These are phyloP conservation scores for Trichomalopsis sarcophagae DNA, from an alignment of 1,140 invertebrate genomes.

Conservation along the genomic window DNA sequence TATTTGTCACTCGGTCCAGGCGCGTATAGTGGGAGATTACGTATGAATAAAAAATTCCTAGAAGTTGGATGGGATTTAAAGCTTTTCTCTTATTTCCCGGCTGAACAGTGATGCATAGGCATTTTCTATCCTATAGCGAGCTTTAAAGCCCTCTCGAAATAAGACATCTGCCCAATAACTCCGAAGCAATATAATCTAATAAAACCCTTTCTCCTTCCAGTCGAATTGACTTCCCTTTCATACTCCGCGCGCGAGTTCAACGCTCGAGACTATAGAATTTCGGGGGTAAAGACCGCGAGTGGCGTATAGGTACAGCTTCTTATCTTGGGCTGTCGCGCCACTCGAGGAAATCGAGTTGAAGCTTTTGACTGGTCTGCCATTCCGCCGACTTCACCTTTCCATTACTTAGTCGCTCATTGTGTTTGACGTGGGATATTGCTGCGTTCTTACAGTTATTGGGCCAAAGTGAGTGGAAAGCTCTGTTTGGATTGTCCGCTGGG, in stretches of 20 bases:
- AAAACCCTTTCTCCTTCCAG: neutral
- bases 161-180: neutral
- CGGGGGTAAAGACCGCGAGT: neutral
- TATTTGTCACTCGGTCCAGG: neutral
- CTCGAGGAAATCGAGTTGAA: constrained; percentile 10
- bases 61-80: too few relatives aligned
- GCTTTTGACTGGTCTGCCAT: neutral
- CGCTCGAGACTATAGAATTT: neutral
- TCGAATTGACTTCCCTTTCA: neutral
- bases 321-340: neutral
- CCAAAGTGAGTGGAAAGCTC: neutral
- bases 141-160: neutral
- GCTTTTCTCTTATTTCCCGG: too few relatives aligned
- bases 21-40: too few relatives aligned
- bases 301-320: neutral
- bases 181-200: neutral
- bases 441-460: neutral
- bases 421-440: constrained; percentile 17
- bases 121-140: neutral
- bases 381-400: neutral
- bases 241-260: neutral
- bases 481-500: neutral
- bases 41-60: too few relatives aligned
- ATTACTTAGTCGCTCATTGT: neutral
- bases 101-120: too few relatives aligned